A percentile compares a stretch with the other conserved stretches of the same genome.
These are phyloP conservation scores for Microcebus griseorufus DNA, from an alignment of 2,113 vertebrate genomes.

Conservation along the genomic window DNA sequence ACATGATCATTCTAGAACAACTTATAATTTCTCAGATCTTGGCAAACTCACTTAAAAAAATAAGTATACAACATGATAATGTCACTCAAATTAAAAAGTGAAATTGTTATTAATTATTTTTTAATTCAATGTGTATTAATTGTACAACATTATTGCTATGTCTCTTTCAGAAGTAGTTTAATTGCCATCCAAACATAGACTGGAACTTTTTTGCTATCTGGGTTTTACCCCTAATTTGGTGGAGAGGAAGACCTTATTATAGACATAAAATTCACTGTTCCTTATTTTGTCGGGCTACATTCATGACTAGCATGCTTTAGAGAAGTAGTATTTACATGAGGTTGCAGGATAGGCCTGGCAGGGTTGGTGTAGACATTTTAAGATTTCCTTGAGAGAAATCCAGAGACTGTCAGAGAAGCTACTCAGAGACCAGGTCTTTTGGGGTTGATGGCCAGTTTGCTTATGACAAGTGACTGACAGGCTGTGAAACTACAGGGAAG, in stretches of 20 bases:
- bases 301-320: not conserved
- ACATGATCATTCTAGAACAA: too few relatives aligned
- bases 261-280: not conserved
- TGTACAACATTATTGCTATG: not conserved
- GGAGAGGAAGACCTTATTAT: not conserved
- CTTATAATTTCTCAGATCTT: too few relatives aligned
- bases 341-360: not conserved
- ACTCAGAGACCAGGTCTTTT: constrained; percentile 43
- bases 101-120: not conserved
- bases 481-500: constrained; percentile 61
- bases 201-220: not conserved
- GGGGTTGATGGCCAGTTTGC: constrained; percentile 65
- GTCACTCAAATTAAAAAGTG: not conserved
- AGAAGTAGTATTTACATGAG: not conserved
- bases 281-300: not conserved
- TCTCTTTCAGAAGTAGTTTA: not conserved
- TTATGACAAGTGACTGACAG: constrained; percentile 75
- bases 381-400: constrained; percentile 58
- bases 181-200: not conserved
- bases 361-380: not conserved
- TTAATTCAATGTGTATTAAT: not conserved
- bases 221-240: not conserved
- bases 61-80: too few relatives aligned
- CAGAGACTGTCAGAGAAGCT: constrained; percentile 52
- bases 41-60: too few relatives aligned